Base-by-base conservation (phyloP, 2,888 invertebrate genomes). In the Xestobium rufovillosum region DNA sequence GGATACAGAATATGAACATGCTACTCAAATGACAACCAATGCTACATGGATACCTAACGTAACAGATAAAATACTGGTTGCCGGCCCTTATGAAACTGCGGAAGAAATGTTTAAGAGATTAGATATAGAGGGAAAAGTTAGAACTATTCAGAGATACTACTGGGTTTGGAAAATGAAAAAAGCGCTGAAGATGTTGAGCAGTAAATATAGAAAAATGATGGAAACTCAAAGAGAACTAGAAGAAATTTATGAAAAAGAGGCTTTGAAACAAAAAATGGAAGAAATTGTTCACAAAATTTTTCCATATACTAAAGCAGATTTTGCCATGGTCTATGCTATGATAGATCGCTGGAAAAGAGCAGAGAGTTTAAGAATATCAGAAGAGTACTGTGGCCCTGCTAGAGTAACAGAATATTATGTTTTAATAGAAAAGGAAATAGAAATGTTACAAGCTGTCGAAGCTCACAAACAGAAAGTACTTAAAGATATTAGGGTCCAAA, bases 401-500 rank as follows among this genome's bases (percentile, higher is more conserved):
- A 78, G 78, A 58, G 75, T 80, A 37, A 78, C 83, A 0, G 81
- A 81, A 59, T 76, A 83, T 47, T 74, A 76, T 47, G 65, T 78
- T 33, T 65, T 85, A 36, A 67, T 86, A 3, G 81, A 83, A 43
- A 83, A 80, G 60, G 85, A 85, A 62, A 77, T 85, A 9, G 73
- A 78, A 53, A 67, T 82, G 51, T 62, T 83, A 1, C 70, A 73
- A 28, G 75, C 78, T 12, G 78, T 88, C 38, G 84, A 85, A 56
- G 71, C 70, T 27, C 79, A 83, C 44, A 69, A 78, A 43, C 70
- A 71, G 1, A 68, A 75, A 48, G 71, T 82, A 2, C 73, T 65
- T 51, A 69, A 75, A 48, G 76, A 78, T 38, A 67, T 72, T 51
- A 68, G 71, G 44, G 73, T 76, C 45, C 72, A 72, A 36, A 75